A percentile compares a stretch with the other conserved stretches of the same genome.
These are phyloP conservation scores for Myotis findleyi DNA, from an alignment of 2,797 vertebrate genomes.

Conservation along the genomic window DNA sequence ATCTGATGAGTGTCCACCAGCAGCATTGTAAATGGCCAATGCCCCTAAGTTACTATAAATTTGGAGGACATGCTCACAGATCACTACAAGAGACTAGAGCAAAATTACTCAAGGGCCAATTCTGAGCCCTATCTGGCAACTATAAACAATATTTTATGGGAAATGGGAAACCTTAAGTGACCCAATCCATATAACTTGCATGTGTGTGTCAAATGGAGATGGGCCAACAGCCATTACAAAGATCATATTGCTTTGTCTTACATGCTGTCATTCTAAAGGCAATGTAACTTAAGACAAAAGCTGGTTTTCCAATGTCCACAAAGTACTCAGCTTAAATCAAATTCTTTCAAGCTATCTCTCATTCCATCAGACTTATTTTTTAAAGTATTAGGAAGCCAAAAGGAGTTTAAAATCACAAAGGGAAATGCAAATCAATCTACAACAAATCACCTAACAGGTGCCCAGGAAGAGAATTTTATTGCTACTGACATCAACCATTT, in stretches of 20 bases:
- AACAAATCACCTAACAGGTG: conserved; percentile 75
- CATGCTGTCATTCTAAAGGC: conserved; percentile 61
- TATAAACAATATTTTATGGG: conserved; percentile 70
- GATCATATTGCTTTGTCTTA: conserved; percentile 72
- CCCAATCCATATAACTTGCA: conserved; percentile 45
- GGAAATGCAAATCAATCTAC: conserved; percentile 72
- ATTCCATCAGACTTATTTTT: conserved; percentile 67
- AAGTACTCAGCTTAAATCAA: conserved; percentile 74
- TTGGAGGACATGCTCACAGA: neutral
- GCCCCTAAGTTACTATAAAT: conserved; percentile 22
- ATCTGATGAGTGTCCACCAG: neutral
- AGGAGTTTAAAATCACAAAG: conserved; percentile 71
- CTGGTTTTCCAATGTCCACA: conserved; percentile 62
- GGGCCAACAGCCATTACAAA: conserved; percentile 60
- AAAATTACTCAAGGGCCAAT: conserved; percentile 62
- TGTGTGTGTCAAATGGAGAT: conserved; percentile 64
- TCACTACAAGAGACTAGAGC: neutral
- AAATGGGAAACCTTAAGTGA: conserved; percentile 71
- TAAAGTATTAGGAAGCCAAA: conserved; percentile 66
- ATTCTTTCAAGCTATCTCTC: conserved; percentile 61
- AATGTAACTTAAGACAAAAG: conserved; percentile 73
- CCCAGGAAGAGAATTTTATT: conserved; percentile 61
- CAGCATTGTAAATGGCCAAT: conserved; percentile 11
- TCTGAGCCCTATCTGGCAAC: conserved; percentile 40
- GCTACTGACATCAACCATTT: conserved; percentile 64